Evolutionary conservation across 2,888 invertebrate genomes (phyloP), one percentile per base, ranked within the genome.

Genomic region (Campopleginae sp.): DNA sequence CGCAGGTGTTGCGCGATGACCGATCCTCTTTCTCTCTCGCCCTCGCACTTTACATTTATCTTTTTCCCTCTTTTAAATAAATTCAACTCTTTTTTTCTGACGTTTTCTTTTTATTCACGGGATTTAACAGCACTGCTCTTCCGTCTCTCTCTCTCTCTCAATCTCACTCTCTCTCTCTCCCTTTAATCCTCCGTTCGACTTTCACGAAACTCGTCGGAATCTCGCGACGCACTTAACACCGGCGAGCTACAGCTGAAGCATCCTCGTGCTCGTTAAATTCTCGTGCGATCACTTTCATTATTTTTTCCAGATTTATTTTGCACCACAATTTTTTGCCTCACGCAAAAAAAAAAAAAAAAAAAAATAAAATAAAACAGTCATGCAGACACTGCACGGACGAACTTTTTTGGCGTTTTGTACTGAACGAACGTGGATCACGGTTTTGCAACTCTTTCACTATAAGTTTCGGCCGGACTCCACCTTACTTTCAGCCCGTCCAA

Each of bases 1-100:
- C 89, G 89, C 90, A 89, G 88, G 89, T 91, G 90, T 90, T 89
- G 90, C 90, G 86, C 86, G 86, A 85, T 86, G 81, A 83, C 66
- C 87, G 80, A 70, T 46, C 80, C 77, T 46, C 48, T 74, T 58
- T 84, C 74, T 66, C 70, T 42, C 71, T 31, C 82, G 66, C 72
- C 51, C 58, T 27, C 76, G 71, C 72, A 12, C 77, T 68, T 27
- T 27, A 27, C 70, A 72, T 66, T 61, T 51, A 46, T 61, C 31
- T 48, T 42, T 75, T 33, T 61, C 51, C 66, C 66, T 83, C 7
- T 51, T 38, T 76, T 65, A 38, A 42, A 66, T 66, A 48, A 79
- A 74, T 83, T 68, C 80, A 75, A 79, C 84, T 78, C 58, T 84
- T 77, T 65, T 54, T 66, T 78, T 72, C 65, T 54, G 68, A 42